Conservation (phyloP, 2,888 invertebrate species). For the Ectemnius cavifrons region DNA sequence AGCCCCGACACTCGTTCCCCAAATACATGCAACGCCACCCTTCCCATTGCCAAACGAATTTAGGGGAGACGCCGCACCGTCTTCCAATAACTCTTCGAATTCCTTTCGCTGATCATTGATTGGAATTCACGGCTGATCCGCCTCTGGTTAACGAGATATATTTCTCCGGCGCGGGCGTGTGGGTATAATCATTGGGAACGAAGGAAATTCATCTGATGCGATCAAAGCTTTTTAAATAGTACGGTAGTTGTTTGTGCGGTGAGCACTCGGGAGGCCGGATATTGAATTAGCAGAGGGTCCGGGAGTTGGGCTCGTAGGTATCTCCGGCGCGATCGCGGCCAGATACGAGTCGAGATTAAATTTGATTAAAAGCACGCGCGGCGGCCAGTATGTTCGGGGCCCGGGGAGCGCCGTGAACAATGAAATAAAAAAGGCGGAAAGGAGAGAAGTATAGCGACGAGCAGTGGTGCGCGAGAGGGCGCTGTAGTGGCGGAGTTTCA, state of each 20-base stretch:
- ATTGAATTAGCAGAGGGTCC: slow-evolving; percentile 1
- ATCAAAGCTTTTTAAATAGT: slow-evolving; percentile 1
- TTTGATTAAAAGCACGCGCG: slow-evolving; percentile 61
- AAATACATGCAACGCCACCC: background rate
- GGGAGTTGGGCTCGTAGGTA: no score
- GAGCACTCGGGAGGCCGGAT: background rate
- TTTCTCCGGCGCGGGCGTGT: no score
- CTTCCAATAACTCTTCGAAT: no score
- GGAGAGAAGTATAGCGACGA: slow-evolving; percentile 20
- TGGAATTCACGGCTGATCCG: no score
- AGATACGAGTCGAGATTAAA: slow-evolving; percentile 60
- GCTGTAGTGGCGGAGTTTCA: slow-evolving; percentile 69
- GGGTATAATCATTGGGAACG: no score
- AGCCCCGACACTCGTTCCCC: background rate
- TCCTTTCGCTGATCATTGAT: no score
- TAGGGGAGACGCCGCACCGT: background rate
- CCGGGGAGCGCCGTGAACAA: background rate
- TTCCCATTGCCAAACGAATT: background rate
- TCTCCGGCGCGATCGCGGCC: slow-evolving; percentile 1
- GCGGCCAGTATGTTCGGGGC: slow-evolving; percentile 26
- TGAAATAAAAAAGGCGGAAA: slow-evolving; percentile 20
- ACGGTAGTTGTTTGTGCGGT: background rate
- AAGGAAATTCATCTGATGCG: no score
- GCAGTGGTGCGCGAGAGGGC: background rate
- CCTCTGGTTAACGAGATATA: no score